Base-by-base conservation (phyloP, 1,140 invertebrate genomes). In the Halictus rubicundus region DNA sequence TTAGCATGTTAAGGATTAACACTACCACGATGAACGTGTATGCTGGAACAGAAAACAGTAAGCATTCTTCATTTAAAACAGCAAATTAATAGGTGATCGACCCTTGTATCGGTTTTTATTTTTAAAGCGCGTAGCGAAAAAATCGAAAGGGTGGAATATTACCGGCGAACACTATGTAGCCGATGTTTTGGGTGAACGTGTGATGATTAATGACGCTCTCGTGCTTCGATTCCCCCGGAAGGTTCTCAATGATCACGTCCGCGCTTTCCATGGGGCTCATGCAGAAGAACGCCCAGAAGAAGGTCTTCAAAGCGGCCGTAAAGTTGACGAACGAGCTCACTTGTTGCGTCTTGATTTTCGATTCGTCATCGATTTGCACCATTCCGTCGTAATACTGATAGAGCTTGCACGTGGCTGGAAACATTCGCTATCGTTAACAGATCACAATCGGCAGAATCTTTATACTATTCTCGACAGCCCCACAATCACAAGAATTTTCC, bases 201-300 rank as follows among this genome's bases (percentile, higher is more conserved):
- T 96, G 95, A 39, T 93, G 87, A 82, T 95, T 95, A 46, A 92
- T 91, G 23, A 92, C 91, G 0, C 92, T 93, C 16, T 91, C 91
- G 14, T 89, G 89, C 9, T 93, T 91, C 0, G 88, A 91, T 73
- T 93, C 91, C 10, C 93, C 92, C 1, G 93, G 92, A n/a, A 94
- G 84, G 83, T 95, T 95, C 84, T 94, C 94, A 9, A 95, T 94
- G 21, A 95, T 90, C 10, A 96, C 95, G 65, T 95, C 94, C 19
- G 95, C 95, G 39, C 95, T 94, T 87, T 95, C 94, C 65, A 95
- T 90, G 4, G 95, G 94, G 0, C 94, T 94, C 93, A 96, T 95
- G 68, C 96, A 96, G 87, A 97, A 96, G 80, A 97, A 93, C 0
- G 95, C 95, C 96, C 96, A 97, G 89, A 97, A 97, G 42, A 96